Evolutionary conservation across 2,888 invertebrate genomes (phyloP).

Genomic region (Baronia brevicornis): DNA sequence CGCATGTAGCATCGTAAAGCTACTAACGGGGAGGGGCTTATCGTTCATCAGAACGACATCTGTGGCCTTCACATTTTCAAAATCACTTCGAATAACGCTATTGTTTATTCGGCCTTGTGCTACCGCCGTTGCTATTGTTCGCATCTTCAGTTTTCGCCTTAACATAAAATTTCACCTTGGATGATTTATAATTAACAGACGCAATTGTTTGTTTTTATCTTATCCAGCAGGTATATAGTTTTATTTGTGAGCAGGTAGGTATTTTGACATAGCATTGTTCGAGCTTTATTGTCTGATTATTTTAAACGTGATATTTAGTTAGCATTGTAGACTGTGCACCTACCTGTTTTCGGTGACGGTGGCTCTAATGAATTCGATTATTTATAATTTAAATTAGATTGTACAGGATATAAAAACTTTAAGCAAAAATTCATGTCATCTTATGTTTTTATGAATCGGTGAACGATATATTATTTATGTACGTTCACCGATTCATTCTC

Average conservation of each 20-base stretch:
- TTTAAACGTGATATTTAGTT: constrained; percentile 2
- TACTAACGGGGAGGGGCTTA: constrained; percentile 54
- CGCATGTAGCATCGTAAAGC: constrained; percentile 58
- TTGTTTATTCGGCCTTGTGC: constrained; percentile 48
- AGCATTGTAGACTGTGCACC: constrained; percentile 10
- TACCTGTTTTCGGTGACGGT: too few species aligned
- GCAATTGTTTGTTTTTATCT: constrained; percentile 27
- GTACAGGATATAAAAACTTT: too few species aligned
- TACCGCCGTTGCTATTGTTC: constrained; percentile 27
- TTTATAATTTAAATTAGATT: too few species aligned
- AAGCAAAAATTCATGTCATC: too few species aligned
- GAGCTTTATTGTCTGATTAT: constrained; percentile 3
- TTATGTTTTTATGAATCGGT: too few species aligned
- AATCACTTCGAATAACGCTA: constrained; percentile 46
- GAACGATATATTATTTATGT: too few species aligned
- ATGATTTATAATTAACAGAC: constrained; percentile 44
- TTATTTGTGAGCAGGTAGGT: constrained; percentile 11
- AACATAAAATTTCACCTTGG: constrained; percentile 62
- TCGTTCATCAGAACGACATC: constrained; percentile 44
- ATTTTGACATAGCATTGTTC: constrained; percentile 12
- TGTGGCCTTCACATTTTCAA: constrained; percentile 66
- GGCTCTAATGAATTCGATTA: too few species aligned
- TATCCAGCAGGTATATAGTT: constrained; percentile 10
- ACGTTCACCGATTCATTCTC: too few species aligned
- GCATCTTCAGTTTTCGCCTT: constrained; percentile 51